A percentile compares a stretch with the other conserved stretches of the same genome.
These are phyloP conservation scores for Pseudotriccus pelzelni DNA, from an alignment of 2,797 vertebrate genomes.

Conservation along the genomic window DNA sequence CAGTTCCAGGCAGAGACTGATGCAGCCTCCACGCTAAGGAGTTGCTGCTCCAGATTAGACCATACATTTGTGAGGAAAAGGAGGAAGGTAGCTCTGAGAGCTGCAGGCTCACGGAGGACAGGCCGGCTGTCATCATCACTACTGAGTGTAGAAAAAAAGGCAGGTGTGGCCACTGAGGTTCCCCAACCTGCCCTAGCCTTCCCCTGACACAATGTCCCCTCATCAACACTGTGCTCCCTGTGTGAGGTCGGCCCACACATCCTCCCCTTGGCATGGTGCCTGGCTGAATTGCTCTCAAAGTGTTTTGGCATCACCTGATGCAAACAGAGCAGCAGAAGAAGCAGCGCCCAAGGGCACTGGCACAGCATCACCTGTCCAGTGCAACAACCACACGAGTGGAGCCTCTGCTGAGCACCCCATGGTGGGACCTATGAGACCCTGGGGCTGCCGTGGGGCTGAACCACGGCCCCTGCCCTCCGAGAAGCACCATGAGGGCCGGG, in stretches of 20 bases:
- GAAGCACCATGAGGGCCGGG: not conserved
- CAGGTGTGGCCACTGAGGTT: rapidly evolving
- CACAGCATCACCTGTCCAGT: rapidly evolving
- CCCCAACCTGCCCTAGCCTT: not conserved
- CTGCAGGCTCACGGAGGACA: rapidly evolving
- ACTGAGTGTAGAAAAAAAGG: rapidly evolving
- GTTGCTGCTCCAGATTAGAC: not conserved
- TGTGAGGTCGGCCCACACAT: not conserved
- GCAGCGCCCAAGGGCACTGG: rapidly evolving
- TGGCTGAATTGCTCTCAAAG: not conserved
- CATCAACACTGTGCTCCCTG: not conserved
- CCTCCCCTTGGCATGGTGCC: not conserved
- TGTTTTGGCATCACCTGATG: not conserved
- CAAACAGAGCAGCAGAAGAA: not conserved
- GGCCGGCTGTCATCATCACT: not conserved
- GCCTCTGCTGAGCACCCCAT: not conserved
- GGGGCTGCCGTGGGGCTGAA: not conserved
- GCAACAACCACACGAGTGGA: rapidly evolving
- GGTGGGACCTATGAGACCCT: not conserved
- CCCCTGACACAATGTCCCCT: not conserved
- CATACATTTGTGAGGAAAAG: not conserved
- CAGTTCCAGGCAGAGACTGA: not conserved
- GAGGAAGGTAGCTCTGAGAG: not conserved
- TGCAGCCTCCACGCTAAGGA: not conserved
- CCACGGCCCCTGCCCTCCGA: rapidly evolving